Evolutionary conservation across 2,888 invertebrate genomes (phyloP).

Genomic region (Phorcus lineatus): DNA sequence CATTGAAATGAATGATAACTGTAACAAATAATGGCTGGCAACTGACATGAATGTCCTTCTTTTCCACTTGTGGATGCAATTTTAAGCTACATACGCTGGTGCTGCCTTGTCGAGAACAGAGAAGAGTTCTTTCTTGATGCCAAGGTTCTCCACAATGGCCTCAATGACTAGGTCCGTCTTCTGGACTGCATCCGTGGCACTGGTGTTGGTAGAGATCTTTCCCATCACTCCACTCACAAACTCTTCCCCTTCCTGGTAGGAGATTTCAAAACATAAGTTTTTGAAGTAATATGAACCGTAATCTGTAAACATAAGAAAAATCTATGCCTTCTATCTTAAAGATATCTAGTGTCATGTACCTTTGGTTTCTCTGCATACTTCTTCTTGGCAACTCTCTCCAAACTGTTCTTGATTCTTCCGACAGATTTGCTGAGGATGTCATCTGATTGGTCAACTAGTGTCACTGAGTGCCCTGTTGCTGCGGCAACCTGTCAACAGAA

Average conservation of each 20-base stretch:
- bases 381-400: conserved; percentile 88
- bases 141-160: conserved; percentile 90
- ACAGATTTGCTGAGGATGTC: conserved; percentile 85
- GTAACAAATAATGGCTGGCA: not conserved
- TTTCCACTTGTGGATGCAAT: no score
- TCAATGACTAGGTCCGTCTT: conserved; percentile 87
- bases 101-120: conserved; percentile 81
- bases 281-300: no score
- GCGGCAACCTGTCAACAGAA: conserved; percentile 83
- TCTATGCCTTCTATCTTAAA: no score
- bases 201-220: conserved; percentile 81
- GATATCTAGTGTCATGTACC: no score
- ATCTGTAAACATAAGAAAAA: no score
- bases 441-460: conserved; percentile 85
- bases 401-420: conserved; percentile 82
- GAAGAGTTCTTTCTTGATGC: conserved; percentile 86
- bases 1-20: no score
- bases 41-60: not conserved
- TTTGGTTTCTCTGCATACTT: conserved; percentile 76
- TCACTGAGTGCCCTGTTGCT: conserved; percentile 88
- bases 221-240: conserved; percentile 82
- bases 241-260: conserved; percentile 77
- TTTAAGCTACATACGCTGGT: conserved; percentile 65
- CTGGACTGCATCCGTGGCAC: conserved; percentile 81
- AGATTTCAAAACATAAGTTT: no score